phyloP scores from a whole-genome alignment of 2,797 vertebrate species.

The Lepilemur septentrionalis region DNA sequence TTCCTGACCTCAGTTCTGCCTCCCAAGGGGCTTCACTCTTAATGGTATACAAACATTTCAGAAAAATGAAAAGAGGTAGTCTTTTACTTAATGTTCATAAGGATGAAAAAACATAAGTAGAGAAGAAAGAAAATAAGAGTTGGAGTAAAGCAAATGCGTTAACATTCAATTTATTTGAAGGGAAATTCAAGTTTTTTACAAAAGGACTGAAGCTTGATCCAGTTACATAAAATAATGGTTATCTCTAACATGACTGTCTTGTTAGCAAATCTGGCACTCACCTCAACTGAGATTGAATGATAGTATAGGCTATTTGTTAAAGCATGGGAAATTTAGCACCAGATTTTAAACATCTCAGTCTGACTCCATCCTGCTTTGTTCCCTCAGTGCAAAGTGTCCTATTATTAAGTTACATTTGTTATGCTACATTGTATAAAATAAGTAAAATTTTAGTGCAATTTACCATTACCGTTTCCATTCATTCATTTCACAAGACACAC shows the following conservation, averaged over 20 bases:
- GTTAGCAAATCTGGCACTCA: background rate
- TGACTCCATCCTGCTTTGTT: conserved; percentile 17
- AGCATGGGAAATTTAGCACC: background rate
- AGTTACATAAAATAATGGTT: background rate
- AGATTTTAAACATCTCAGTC: conserved; percentile 21
- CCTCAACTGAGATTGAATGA: background rate
- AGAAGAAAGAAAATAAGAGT: background rate
- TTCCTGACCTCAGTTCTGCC: background rate
- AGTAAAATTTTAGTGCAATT: conserved; percentile 36
- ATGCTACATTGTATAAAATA: conserved; percentile 3
- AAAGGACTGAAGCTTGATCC: background rate
- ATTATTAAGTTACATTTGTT: conserved; percentile 14
- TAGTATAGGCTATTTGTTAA: background rate
- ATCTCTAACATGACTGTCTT: background rate
- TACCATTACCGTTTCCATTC: background rate
- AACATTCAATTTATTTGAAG: background rate
- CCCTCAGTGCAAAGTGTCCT: background rate
- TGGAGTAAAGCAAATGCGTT: background rate
- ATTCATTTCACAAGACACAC: conserved; percentile 37
- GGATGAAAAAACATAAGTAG: background rate
- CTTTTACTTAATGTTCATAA: background rate
- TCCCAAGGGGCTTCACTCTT: conserved; percentile 10
- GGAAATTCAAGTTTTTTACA: conserved; percentile 39
- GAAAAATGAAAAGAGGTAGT: background rate
- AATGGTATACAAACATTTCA: conserved; percentile 36